A percentile compares a stretch with the other conserved stretches of the same genome.
Evolutionary conservation across 2,888 invertebrate species (phyloP).

Genomic region (Scaptomyza parva): DNA sequence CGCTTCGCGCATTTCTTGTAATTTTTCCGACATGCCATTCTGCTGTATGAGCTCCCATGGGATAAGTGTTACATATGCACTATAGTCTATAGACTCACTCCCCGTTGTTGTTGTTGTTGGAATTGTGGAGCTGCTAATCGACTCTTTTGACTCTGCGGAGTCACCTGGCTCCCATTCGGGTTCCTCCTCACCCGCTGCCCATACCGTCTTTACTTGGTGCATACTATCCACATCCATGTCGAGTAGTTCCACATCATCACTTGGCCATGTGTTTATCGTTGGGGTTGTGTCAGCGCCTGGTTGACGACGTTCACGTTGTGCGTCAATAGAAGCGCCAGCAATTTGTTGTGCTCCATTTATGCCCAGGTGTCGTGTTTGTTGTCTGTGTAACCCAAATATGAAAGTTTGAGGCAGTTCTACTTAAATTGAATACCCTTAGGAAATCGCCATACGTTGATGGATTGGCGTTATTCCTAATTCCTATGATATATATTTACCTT

Average conservation of each 20-base stretch:
- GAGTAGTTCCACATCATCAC: slow-evolving; percentile 71
- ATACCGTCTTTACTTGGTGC: slow-evolving; percentile 58
- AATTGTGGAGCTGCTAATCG: slow-evolving; percentile 34
- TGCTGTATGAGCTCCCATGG: slow-evolving; percentile 82
- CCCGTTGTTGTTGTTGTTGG: slow-evolving; percentile 31
- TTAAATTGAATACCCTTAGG: background rate
- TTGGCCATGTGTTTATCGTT: slow-evolving; percentile 49
- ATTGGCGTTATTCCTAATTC: background rate
- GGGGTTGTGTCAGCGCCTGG: slow-evolving; percentile 8
- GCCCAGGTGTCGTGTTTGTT: slow-evolving; percentile 92
- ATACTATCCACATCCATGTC: slow-evolving; percentile 60
- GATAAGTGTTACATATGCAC: slow-evolving; percentile 69
- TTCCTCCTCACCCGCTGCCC: slow-evolving; percentile 40
- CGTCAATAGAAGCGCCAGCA: slow-evolving; percentile 64
- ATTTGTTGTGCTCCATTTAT: slow-evolving; percentile 85
- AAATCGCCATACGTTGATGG: background rate
- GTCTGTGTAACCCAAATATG: slow-evolving; percentile 86
- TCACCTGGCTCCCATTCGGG: slow-evolving; percentile 61
- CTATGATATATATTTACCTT: slow-evolving; percentile 85
- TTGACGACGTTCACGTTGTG: slow-evolving; percentile 70
- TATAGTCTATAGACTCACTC: slow-evolving; percentile 62
- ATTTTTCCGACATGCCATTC: slow-evolving; percentile 77
- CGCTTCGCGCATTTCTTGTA: slow-evolving; percentile 58
- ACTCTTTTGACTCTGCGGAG: slow-evolving; percentile 63
- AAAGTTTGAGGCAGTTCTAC: slow-evolving; percentile 13